These are phyloP conservation scores for Pseudococcus jackbeardsleyi DNA, from an alignment of 2,888 invertebrate species.

Conservation along the genomic window DNA sequence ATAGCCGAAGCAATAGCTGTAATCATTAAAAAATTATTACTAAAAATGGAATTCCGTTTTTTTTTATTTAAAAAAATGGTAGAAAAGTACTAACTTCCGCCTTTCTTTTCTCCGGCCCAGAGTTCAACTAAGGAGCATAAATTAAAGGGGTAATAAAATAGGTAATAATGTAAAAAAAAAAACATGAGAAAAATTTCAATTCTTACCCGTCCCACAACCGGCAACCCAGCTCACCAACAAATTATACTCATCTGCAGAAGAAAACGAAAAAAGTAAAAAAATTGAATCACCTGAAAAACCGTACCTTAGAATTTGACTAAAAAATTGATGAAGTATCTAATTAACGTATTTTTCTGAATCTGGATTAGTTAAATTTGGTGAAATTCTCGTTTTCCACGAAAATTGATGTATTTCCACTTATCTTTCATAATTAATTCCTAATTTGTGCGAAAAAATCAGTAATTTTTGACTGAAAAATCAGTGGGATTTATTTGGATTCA, in stretches of 20 bases:
- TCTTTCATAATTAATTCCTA: no score
- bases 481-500: no score
- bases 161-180: neutral
- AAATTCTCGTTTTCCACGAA: no score
- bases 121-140: neutral
- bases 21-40: neutral
- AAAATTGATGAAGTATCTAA: no score
- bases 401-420: no score
- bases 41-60: no score
- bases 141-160: neutral
- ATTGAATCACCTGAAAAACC: no score
- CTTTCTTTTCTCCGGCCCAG: neutral
- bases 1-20: neutral
- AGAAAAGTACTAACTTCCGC: neutral
- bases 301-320: no score
- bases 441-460: no score
- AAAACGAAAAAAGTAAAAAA: neutral
- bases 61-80: neutral
- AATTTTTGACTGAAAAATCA: no score
- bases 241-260: neutral
- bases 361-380: no score
- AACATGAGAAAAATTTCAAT: neutral
- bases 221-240: neutral
- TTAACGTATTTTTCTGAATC: no score
- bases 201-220: neutral